Evolutionary conservation across 2,797 vertebrate genomes (phyloP).

Genomic region (Oophaga sylvatica): DNA sequence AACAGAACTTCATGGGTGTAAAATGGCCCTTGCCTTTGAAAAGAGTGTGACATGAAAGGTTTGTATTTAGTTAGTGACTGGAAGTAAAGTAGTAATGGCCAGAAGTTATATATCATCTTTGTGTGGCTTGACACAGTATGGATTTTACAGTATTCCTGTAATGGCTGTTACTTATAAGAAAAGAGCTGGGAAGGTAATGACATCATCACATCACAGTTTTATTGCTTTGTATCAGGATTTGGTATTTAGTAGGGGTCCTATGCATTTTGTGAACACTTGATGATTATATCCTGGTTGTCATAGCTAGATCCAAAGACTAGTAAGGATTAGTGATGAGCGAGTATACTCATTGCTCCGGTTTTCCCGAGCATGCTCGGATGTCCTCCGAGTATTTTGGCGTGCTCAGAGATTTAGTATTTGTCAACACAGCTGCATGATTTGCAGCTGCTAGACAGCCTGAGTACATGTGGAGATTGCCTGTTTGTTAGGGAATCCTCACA

Average conservation of each 20-base stretch:
- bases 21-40: background rate
- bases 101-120: background rate
- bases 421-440: too few relatives aligned
- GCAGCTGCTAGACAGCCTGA: too few relatives aligned
- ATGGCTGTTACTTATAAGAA: background rate
- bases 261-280: background rate
- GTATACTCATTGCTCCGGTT: too few relatives aligned
- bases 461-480: too few relatives aligned
- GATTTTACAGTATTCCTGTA: constrained; percentile 1
- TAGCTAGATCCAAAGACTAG: background rate
- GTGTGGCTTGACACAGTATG: background rate
- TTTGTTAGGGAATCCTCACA: too few relatives aligned
- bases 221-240: background rate
- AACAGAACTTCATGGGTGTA: background rate
- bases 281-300: background rate
- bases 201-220: background rate
- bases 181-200: background rate
- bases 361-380: too few relatives aligned
- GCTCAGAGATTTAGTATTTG: too few relatives aligned
- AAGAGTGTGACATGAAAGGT: background rate
- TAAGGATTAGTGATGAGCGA: background rate
- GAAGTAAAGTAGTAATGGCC: background rate
- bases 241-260: background rate
- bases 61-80: background rate
- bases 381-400: too few relatives aligned